These are phyloP conservation scores for Cynocephalus volans DNA, from an alignment of 2,113 vertebrate species.

Conservation along the genomic window DNA sequence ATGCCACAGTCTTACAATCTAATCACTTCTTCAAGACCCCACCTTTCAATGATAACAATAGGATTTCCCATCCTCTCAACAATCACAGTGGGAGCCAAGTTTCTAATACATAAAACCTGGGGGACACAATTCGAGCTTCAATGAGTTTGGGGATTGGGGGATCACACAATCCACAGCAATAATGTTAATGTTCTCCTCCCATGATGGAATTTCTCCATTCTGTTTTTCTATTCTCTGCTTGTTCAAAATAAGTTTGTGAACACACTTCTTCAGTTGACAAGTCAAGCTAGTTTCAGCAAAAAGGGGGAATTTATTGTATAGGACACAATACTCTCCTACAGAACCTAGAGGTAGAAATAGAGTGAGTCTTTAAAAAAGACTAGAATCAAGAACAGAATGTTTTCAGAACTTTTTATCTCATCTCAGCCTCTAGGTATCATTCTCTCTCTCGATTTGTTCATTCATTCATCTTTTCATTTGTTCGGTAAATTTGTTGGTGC, in stretches of 20 bases:
- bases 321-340: background rate
- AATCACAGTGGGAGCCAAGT: too few species aligned
- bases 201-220: background rate
- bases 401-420: constrained; percentile 24
- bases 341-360: background rate
- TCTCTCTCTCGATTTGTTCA: background rate
- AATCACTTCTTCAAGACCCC: too few species aligned
- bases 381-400: background rate
- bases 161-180: too few species aligned
- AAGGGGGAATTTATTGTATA: background rate
- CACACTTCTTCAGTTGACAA: background rate
- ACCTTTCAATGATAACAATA: too few species aligned
- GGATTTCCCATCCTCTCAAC: too few species aligned
- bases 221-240: background rate
- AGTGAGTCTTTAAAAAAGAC: background rate
- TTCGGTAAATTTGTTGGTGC: background rate
- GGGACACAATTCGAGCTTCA: too few species aligned
- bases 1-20: too few species aligned
- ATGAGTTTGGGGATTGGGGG: too few species aligned
- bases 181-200: background rate
- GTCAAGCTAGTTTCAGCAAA: constrained; percentile 19
- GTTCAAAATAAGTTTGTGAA: constrained; percentile 18
- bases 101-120: too few species aligned
- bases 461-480: background rate
- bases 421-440: background rate